A percentile compares a stretch with the other conserved stretches of the same genome.
phyloP scores from a whole-genome alignment of 2,888 invertebrate species.

The Isoperla grammatica region DNA sequence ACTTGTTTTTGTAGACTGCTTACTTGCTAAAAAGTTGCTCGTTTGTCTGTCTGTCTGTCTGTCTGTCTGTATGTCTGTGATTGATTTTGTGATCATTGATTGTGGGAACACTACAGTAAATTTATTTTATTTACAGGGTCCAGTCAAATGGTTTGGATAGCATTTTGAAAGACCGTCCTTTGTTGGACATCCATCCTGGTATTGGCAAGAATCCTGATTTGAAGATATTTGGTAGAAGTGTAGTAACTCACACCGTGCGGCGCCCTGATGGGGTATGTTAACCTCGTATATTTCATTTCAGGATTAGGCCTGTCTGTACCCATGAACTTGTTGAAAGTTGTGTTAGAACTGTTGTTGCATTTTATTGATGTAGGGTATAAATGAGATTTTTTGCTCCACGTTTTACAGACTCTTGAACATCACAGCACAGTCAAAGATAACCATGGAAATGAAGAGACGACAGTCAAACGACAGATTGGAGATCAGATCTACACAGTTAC shows the following conservation, averaged over 20 bases:
- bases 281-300: background rate
- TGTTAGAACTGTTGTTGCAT: too few relatives aligned
- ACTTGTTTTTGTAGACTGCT: too few relatives aligned
- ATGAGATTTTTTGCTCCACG: too few relatives aligned
- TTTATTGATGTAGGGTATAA: too few relatives aligned
- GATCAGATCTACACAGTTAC: conserved; percentile 39
- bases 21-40: too few relatives aligned
- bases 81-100: too few relatives aligned
- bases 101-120: too few relatives aligned
- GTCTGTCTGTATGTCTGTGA: too few relatives aligned
- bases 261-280: conserved; percentile 49
- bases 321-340: background rate
- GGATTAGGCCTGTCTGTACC: background rate
- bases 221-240: conserved; percentile 47
- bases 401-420: conserved; percentile 48
- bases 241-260: conserved; percentile 49
- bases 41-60: too few relatives aligned
- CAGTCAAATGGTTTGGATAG: conserved; percentile 7
- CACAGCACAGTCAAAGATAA: conserved; percentile 51
- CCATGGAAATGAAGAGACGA: conserved; percentile 54
- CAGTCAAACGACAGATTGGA: conserved; percentile 43
- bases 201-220: background rate
- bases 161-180: conserved; percentile 8
- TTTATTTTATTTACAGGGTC: conserved; percentile 10
- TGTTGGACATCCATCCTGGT: conserved; percentile 1